These are phyloP conservation scores for Eudyptes chrysolophus DNA, from an alignment of 2,113 vertebrate genomes.

Conservation along the genomic window DNA sequence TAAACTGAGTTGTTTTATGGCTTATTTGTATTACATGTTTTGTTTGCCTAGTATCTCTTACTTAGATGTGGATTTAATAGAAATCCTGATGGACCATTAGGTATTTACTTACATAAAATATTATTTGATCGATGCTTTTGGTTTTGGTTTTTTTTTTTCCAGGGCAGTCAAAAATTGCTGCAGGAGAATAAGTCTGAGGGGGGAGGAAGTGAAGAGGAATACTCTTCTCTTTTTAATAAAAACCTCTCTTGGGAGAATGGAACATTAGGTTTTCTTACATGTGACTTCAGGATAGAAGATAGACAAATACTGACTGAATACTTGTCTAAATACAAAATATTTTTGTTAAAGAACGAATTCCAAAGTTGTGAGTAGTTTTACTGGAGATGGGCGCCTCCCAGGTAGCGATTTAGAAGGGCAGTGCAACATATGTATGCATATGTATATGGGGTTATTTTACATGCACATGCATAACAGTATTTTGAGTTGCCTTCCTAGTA, in stretches of 20 bases:
- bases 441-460: not conserved
- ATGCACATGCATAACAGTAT: not conserved
- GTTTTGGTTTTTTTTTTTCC: not conserved
- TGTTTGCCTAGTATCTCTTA: not conserved
- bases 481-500: not conserved
- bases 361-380: not conserved
- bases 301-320: not conserved
- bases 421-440: not conserved
- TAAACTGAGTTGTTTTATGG: not conserved
- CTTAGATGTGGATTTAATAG: not conserved
- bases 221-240: not conserved
- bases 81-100: not conserved
- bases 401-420: not conserved
- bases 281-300: not conserved
- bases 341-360: not conserved
- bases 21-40: not conserved
- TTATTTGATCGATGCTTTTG: not conserved
- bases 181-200: not conserved
- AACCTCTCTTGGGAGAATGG: not conserved
- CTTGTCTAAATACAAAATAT: not conserved
- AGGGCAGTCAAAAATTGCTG: not conserved
- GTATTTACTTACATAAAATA: not conserved
- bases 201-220: not conserved
- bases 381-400: not conserved
- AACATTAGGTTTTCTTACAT: not conserved